phyloP scores from a whole-genome alignment of 2,113 vertebrate species.

The Stomatorhinus ivindoensis region DNA sequence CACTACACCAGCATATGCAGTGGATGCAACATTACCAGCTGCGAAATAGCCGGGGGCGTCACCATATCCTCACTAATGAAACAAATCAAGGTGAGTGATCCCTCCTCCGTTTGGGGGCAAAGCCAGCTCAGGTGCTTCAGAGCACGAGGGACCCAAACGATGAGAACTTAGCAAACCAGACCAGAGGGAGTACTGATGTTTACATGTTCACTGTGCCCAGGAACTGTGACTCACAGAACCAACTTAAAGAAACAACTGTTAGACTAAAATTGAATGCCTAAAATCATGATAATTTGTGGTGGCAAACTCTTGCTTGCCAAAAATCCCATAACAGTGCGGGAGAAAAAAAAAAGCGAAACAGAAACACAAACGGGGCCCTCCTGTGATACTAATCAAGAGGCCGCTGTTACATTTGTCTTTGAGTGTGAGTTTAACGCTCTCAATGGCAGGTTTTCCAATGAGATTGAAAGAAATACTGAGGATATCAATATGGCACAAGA shows the following conservation, averaged over 20 bases:
- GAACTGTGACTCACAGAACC: slow-evolving; percentile 51
- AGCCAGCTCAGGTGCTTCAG: slow-evolving; percentile 60
- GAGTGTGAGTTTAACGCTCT: slow-evolving; percentile 23
- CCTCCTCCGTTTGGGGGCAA: slow-evolving; percentile 56
- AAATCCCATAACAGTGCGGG: slow-evolving; percentile 1
- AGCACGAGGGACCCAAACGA: slow-evolving; percentile 49
- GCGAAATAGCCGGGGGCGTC: slow-evolving; percentile 57
- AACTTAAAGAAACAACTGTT: slow-evolving; percentile 24
- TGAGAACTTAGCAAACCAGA: slow-evolving; percentile 43
- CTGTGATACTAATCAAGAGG: background rate
- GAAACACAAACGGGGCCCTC: background rate
- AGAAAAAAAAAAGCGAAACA: background rate
- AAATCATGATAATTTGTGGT: background rate
- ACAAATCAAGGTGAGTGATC: slow-evolving; percentile 48
- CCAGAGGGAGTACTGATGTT: slow-evolving; percentile 49
- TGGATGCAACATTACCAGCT: slow-evolving; percentile 44
- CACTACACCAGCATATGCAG: slow-evolving; percentile 41
- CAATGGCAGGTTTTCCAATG: slow-evolving; percentile 38
- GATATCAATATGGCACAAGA: slow-evolving; percentile 15
- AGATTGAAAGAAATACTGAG: slow-evolving; percentile 27
- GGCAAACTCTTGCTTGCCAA: background rate
- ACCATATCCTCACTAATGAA: slow-evolving; percentile 56
- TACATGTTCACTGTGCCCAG: slow-evolving; percentile 39
- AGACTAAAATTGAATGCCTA: background rate
- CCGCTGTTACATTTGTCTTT: slow-evolving; percentile 13